Percentiles rank a stretch among this genome's conserved stretches.
Evolutionary conservation across 2,797 vertebrate species (phyloP).

Genomic region (Epinephelus coioides): DNA sequence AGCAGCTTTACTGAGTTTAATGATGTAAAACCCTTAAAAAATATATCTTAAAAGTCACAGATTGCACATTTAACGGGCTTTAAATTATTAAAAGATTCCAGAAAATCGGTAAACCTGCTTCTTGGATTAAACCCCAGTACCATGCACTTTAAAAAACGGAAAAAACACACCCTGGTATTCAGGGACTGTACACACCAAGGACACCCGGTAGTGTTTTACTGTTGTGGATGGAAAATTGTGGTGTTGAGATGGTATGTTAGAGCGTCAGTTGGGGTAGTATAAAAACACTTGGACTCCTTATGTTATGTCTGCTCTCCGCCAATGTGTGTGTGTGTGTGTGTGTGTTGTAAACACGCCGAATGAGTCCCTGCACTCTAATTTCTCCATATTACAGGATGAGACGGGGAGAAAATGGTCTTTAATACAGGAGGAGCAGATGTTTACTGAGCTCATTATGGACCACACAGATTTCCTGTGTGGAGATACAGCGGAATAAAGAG

Average conservation of each 20-base stretch:
- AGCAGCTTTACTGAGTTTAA: background rate
- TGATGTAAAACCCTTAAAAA: background rate
- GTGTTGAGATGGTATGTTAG: constrained; percentile 81
- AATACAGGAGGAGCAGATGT: constrained; percentile 84
- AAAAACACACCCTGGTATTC: constrained; percentile 34
- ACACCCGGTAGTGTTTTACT: constrained; percentile 83
- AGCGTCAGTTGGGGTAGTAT: constrained; percentile 79
- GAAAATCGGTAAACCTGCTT: constrained; percentile 38
- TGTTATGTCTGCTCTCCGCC: constrained; percentile 81
- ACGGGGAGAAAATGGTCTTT: constrained; percentile 81
- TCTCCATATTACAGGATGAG: constrained; percentile 86
- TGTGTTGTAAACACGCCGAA: constrained; percentile 72
- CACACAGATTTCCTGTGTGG: constrained; percentile 76
- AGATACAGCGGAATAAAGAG: constrained; percentile 42
- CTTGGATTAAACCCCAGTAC: constrained; percentile 4
- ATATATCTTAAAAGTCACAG: background rate
- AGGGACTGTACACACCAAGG: constrained; percentile 55
- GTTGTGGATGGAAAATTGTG: constrained; percentile 85
- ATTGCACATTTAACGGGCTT: constrained; percentile 15
- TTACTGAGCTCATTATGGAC: constrained; percentile 83
- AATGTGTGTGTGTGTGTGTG: constrained; percentile 32
- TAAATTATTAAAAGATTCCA: constrained; percentile 24
- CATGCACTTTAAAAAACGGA: constrained; percentile 20
- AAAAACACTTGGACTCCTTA: constrained; percentile 82
- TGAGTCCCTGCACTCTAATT: constrained; percentile 84